These are phyloP conservation scores for Hyperoplus lanceolatus DNA, from an alignment of 2,797 vertebrate species.

Conservation along the genomic window DNA sequence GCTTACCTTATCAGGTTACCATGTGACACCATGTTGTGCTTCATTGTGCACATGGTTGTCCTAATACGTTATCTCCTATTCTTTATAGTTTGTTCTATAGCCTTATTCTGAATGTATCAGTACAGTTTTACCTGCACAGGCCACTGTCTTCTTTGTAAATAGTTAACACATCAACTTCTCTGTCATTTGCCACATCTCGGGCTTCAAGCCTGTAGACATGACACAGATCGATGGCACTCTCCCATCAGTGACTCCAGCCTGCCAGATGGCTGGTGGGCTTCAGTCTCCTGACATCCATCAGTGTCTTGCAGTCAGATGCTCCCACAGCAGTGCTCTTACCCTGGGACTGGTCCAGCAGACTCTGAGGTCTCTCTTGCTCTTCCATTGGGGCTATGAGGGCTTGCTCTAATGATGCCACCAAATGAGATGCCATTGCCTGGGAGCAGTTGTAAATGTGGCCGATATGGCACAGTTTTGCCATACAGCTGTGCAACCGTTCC, in stretches of 20 bases:
- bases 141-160: constrained; percentile 12
- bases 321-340: constrained; percentile 71
- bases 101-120: not conserved
- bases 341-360: constrained; percentile 62
- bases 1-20: not conserved
- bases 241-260: constrained; percentile 66
- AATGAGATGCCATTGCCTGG: constrained; percentile 60
- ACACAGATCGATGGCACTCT: constrained; percentile 76
- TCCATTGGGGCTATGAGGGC: constrained; percentile 38
- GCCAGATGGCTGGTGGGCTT: constrained; percentile 79
- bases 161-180: constrained; percentile 33
- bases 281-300: constrained; percentile 81
- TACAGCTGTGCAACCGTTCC: constrained; percentile 53
- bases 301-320: constrained; percentile 80
- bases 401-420: constrained; percentile 74
- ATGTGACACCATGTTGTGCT: not conserved
- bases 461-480: constrained; percentile 59
- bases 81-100: not conserved
- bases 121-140: not conserved
- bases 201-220: constrained; percentile 61
- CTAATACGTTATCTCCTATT: not conserved
- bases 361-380: constrained; percentile 23
- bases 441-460: constrained; percentile 59
- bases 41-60: not conserved
- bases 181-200: constrained; percentile 53